Conservation (phyloP, 1,140 invertebrate genomes). For the Bombyx mori region DNA sequence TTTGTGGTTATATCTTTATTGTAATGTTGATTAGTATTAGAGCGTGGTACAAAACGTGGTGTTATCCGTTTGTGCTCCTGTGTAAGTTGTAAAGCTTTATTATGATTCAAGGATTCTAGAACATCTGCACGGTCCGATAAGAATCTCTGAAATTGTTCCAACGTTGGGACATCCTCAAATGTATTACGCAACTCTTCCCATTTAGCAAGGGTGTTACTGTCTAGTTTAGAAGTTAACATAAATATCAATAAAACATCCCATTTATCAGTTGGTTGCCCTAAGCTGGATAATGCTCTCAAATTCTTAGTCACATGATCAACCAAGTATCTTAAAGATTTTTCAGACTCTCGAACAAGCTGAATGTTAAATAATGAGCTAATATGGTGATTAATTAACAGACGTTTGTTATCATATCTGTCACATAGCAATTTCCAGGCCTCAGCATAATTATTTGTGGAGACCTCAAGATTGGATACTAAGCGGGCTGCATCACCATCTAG, state of each 20-base stretch:
- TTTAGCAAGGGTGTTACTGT: constrained; percentile 15
- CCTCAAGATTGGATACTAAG: constrained; percentile 15
- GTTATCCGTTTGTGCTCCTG: too few relatives aligned
- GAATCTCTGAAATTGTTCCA: constrained; percentile 8
- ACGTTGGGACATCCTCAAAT: constrained; percentile 3
- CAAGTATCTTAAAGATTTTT: constrained; percentile 24
- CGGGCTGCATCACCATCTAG: constrained; percentile 15
- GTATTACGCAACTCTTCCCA: constrained; percentile 20
- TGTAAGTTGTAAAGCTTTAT: neutral
- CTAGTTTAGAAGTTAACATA: constrained; percentile 26
- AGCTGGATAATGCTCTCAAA: constrained; percentile 21
- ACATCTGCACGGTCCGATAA: constrained; percentile 6
- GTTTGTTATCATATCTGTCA: constrained; percentile 24
- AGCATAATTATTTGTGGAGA: constrained; percentile 16
- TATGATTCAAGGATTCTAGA: constrained; percentile 9
- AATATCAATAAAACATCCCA: constrained; percentile 29
- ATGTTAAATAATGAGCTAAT: constrained; percentile 23
- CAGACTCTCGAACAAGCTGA: constrained; percentile 17
- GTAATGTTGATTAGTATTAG: too few relatives aligned
- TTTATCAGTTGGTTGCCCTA: constrained; percentile 27
- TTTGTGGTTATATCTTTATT: constrained; percentile 11
- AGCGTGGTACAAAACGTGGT: too few relatives aligned
- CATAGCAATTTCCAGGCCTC: constrained; percentile 24
- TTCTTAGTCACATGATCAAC: constrained; percentile 31
- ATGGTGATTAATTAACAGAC: constrained; percentile 24